Evolutionary conservation across 2,113 vertebrate genomes (phyloP).

Genomic region (Columbina picui): DNA sequence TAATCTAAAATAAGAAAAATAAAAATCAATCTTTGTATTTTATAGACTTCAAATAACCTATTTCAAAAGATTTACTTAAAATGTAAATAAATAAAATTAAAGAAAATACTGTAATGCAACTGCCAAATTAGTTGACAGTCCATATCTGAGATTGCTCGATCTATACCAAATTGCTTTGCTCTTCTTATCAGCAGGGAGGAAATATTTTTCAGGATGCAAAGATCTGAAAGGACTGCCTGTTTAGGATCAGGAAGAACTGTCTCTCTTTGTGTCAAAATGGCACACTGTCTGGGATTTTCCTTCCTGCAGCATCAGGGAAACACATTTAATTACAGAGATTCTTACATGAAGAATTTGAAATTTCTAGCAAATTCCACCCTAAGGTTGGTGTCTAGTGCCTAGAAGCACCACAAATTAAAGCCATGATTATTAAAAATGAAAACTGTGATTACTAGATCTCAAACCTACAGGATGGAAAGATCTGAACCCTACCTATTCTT

Average conservation of each 20-base stretch:
- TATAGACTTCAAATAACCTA: not conserved
- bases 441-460: not conserved
- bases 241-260: not conserved
- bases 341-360: not conserved
- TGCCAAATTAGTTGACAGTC: not conserved
- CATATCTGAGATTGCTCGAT: not conserved
- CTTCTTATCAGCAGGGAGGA: not conserved
- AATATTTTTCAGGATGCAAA: not conserved
- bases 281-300: not conserved
- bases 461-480: not conserved
- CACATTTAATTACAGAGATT: not conserved
- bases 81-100: not conserved
- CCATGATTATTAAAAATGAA: not conserved
- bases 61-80: not conserved
- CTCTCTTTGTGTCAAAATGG: not conserved
- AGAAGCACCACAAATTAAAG: not conserved
- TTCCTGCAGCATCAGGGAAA: not conserved
- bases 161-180: not conserved
- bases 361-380: not conserved
- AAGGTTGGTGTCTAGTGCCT: not conserved
- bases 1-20: conserved; percentile 78
- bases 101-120: not conserved
- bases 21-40: not conserved
- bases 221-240: not conserved
- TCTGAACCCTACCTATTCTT: not conserved